These are phyloP conservation scores for Drosophila nr. medialis DNA, from an alignment of 2,888 invertebrate genomes.

Conservation along the genomic window DNA sequence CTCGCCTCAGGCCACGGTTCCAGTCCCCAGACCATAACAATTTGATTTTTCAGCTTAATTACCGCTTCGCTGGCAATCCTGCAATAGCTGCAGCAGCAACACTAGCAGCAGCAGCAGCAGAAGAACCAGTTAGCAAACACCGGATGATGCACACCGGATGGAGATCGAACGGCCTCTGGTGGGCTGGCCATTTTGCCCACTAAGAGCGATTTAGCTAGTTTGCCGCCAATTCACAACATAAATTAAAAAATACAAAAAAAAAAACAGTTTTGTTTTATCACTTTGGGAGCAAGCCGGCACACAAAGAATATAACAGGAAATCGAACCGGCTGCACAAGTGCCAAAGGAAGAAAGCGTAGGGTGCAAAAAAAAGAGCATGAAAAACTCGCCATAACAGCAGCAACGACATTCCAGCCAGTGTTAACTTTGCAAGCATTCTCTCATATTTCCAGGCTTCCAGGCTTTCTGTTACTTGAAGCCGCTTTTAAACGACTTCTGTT, in stretches of 20 bases:
- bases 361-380: slow-evolving; percentile 23
- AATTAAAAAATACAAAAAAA: slow-evolving; percentile 41
- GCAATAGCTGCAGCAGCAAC: slow-evolving; percentile 27
- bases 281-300: slow-evolving; percentile 49
- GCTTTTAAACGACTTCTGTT: background rate
- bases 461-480: slow-evolving; percentile 1
- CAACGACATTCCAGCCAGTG: slow-evolving; percentile 12
- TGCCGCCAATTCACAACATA: slow-evolving; percentile 55
- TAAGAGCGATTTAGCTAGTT: slow-evolving; percentile 30
- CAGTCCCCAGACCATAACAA: slow-evolving; percentile 61
- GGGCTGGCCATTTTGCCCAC: slow-evolving; percentile 34
- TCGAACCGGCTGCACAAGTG: slow-evolving; percentile 80
- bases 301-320: slow-evolving; percentile 74
- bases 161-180: slow-evolving; percentile 51
- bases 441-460: background rate
- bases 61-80: slow-evolving; percentile 64
- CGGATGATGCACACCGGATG: slow-evolving; percentile 58
- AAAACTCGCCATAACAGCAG: slow-evolving; percentile 30
- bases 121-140: slow-evolving; percentile 70
- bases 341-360: slow-evolving; percentile 47
- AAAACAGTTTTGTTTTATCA: slow-evolving; percentile 64
- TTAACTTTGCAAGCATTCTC: background rate
- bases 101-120: slow-evolving; percentile 9
- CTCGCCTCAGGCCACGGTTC: background rate
- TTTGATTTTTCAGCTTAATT: slow-evolving; percentile 75